phyloP scores from a whole-genome alignment of 2,797 vertebrate species.

The Natrix natrix region DNA sequence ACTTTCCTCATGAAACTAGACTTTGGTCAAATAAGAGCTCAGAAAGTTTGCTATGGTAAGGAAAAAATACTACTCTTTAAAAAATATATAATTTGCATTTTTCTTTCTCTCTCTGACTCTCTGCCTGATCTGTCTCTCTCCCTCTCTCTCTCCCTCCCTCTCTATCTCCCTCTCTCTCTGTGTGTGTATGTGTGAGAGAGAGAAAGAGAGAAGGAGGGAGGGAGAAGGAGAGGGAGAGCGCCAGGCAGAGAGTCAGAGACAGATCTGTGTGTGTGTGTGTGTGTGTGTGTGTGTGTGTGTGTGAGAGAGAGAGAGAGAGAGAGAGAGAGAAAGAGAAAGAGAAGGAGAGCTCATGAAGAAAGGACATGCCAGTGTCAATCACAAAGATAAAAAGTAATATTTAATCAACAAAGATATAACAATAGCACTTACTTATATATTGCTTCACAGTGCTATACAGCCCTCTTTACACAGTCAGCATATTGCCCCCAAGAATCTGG shows the following conservation, averaged over 20 bases:
- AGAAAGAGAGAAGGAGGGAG: neutral
- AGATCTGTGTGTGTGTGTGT: too few relatives aligned
- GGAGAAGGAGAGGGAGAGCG: too few relatives aligned
- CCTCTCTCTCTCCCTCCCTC: fast-evolving
- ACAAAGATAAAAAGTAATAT: constrained; percentile 33
- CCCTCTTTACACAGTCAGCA: too few relatives aligned
- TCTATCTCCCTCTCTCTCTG: too few relatives aligned
- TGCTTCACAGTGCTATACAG: too few relatives aligned
- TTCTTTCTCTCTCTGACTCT: neutral
- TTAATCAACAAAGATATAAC: constrained; percentile 21
- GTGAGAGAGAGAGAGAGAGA: neutral
- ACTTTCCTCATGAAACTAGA: constrained; percentile 8
- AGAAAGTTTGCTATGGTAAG: neutral
- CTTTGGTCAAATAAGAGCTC: constrained; percentile 14
- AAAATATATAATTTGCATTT: constrained; percentile 14
- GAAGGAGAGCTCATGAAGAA: neutral
- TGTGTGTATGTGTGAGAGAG: neutral
- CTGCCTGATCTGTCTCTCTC: neutral
- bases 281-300: neutral
- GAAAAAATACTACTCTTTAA: neutral
- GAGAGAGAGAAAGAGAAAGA: neutral
- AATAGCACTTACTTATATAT: too few relatives aligned
- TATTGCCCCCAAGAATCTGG: too few relatives aligned
- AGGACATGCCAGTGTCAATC: neutral
- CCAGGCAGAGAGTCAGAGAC: too few relatives aligned